These are phyloP conservation scores for Dromaius novaehollandiae DNA, from an alignment of 2,113 vertebrate species.

Conservation along the genomic window DNA sequence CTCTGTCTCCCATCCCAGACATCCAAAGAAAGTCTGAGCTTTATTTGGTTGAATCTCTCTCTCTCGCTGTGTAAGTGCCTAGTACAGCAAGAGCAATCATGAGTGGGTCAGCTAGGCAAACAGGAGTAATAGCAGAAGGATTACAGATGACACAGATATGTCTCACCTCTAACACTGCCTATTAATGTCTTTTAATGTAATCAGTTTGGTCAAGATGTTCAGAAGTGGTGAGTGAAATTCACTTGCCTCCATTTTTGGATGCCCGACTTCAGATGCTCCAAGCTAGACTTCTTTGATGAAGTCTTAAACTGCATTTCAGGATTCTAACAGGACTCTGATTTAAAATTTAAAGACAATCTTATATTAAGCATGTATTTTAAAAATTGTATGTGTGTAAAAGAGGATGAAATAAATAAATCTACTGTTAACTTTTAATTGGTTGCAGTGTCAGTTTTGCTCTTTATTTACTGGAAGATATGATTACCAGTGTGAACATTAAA, in stretches of 20 bases:
- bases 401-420: conserved; percentile 33
- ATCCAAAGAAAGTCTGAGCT: not conserved
- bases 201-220: not conserved
- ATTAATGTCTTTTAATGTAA: not conserved
- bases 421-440: not conserved
- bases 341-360: conserved; percentile 10
- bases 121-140: not conserved
- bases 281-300: not conserved
- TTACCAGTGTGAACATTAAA: not conserved
- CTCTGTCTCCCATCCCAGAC: not conserved
- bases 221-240: not conserved
- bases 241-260: not conserved
- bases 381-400: not conserved
- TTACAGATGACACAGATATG: not conserved
- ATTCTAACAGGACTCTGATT: not conserved
- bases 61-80: not conserved
- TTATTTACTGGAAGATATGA: not conserved
- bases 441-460: not conserved
- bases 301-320: not conserved
- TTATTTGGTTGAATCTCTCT: not conserved
- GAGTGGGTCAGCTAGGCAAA: not conserved
- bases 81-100: not conserved
- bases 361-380: conserved; percentile 8
- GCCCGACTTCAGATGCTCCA: not conserved
- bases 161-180: not conserved